Evolutionary conservation across 1,140 invertebrate species (phyloP), one percentile per base, ranked within the genome.

Genomic region (Drosophila arizonae): DNA sequence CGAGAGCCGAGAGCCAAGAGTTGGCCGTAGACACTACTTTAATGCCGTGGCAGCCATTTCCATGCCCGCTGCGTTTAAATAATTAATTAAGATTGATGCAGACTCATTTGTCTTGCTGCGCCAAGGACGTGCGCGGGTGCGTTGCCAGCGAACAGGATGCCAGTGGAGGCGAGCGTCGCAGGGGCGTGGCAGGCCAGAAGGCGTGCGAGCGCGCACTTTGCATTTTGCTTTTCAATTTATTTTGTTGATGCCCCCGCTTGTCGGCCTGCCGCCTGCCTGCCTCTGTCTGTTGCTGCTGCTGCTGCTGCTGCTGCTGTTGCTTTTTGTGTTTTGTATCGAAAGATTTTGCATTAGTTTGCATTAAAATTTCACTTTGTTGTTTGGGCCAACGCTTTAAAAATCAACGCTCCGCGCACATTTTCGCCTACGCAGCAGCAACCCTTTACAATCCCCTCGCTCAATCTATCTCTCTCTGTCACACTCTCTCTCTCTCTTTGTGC

Each of bases 41-140:
- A 82, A 88, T 76, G 80, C 67, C 67, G 28, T 68, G 41, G 72
- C 67, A 74, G 82, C 72, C 76, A 87, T 88, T 87, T 82, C 72
- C 85, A 84, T 87, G 79, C 84, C 84, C 79, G 85, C 66, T 89
- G 84, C 85, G 79, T 88, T 88, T 88, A 88, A 88, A 88, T 88
- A 88, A 88, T 88, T 88, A 88, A 89, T 88, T 88, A 88, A 88
- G 84, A 88, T 88, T 88, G 84, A 88, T 88, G 84, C 84, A 89
- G 84, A 88, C 85, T 88, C 85, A 88, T 88, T 88, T 88, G 84
- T 88, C 84, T 89, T 77, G 82, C 79, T 76, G 69, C 76, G 65
- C 78, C 76, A 79, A 81, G 78, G 75, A 86, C 61, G 81, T 66
- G 51, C 45, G 54, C 21, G 41, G 52, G 36, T 39, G 36, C 11